Evolutionary conservation across 2,888 invertebrate species (phyloP), one percentile per base, ranked within the genome.

Genomic region (Drosophila colorata): DNA sequence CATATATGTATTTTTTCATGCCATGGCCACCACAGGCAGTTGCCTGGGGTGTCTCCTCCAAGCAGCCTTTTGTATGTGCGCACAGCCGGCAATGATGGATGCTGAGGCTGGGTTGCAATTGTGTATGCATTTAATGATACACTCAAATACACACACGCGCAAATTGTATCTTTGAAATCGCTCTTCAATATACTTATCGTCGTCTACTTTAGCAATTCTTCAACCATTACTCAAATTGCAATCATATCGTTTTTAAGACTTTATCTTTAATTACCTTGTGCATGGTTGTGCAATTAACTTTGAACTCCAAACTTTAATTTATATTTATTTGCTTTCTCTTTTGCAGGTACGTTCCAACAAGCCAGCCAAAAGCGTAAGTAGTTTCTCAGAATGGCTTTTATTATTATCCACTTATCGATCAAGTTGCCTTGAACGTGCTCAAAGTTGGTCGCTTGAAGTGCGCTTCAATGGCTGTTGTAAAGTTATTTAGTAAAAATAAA

Each of bases 331-430:
- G 40, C 25, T 35, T 43, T 58, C 58, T 80, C 69, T 40, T 73
- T 78, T 87, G 57, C 89, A 88, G 88, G 88, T 88, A 88, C 78
- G 90, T 89, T 90, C 48, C 56, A 81, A 73, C 72, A 56, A 68
- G 73, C 74, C 74, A 78, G 61, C 66, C 77, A 61, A 72, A 80
- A 86, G 74, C 88, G 88, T 88, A 81, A 88, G 88, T 88, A 90
- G 67, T 66, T 77, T 77, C 14, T 65, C 61, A 61, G 57, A 68
- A 70, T 63, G 55, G 66, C 66, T 69, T 75, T 78, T 65, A 61
- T 41, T 66, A 60, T 78, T 70, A 52, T 51, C 74, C 74, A 86
- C 83, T 85, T 68, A 77, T 71, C 52, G 77, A 65, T 58, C 66
- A 85, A 87, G 75, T 71, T 78, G 51, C 49, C 43, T 69, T 64